A percentile compares a stretch with the other conserved stretches of the same genome.
Conservation (phyloP, 92 coral and sea anemone species). For the Zoanthus gigantus region DNA sequence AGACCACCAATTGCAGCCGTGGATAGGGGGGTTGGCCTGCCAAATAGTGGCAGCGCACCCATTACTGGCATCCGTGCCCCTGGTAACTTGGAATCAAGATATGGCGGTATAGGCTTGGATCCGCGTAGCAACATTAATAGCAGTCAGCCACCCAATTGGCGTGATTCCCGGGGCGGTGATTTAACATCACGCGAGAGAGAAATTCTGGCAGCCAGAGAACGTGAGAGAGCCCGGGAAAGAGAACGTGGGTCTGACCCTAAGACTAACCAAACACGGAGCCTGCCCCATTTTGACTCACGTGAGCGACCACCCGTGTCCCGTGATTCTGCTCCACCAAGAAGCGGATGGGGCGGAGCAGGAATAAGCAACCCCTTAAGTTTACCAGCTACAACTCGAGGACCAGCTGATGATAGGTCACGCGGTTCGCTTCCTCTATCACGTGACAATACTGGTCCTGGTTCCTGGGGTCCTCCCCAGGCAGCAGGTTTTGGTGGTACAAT, state of each 20-base stretch:
- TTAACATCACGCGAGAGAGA: constrained; percentile 79
- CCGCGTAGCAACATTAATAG: constrained; percentile 59
- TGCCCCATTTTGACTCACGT: constrained; percentile 79
- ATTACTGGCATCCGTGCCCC: constrained; percentile 69
- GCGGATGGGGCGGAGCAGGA: constrained; percentile 80
- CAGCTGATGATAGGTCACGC: constrained; percentile 82
- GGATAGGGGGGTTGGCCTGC: constrained; percentile 63
- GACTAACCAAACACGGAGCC: constrained; percentile 58
- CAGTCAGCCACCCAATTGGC: constrained; percentile 81
- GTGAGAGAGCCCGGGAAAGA: constrained; percentile 78
- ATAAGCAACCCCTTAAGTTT: constrained; percentile 61
- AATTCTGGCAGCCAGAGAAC: constrained; percentile 78
- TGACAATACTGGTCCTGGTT: constrained; percentile 62
- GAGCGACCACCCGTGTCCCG: constrained; percentile 83
- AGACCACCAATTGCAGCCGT: constrained; percentile 73
- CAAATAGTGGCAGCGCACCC: constrained; percentile 55
- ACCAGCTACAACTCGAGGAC: constrained; percentile 67
- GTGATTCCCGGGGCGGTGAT: constrained; percentile 78
- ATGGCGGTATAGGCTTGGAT: constrained; percentile 67
- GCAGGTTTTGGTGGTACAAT: constrained; percentile 69
- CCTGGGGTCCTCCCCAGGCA: constrained; percentile 76
- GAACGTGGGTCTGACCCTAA: constrained; percentile 86
- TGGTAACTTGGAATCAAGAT: constrained; percentile 75
- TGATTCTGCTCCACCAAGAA: constrained; percentile 76
- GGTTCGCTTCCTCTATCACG: constrained; percentile 68